phyloP scores from a whole-genome alignment of 2,113 vertebrate genomes.

The Camelus bactrianus region DNA sequence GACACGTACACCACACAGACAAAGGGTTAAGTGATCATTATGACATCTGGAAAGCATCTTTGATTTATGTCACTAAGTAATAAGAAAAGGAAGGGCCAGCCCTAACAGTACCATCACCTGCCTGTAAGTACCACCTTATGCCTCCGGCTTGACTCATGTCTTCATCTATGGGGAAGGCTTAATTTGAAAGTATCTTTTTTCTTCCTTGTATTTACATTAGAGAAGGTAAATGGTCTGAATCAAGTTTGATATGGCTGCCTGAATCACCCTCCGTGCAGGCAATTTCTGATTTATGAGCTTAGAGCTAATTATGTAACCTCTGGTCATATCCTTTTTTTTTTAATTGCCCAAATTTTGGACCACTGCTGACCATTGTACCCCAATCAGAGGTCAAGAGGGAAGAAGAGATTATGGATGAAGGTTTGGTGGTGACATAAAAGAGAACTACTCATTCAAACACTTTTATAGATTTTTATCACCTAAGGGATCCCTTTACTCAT shows the following conservation, averaged over 20 bases:
- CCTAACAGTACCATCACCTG: neutral
- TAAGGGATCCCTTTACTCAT: neutral
- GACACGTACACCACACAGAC: neutral
- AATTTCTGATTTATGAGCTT: slow-evolving; percentile 25
- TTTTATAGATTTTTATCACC: slow-evolving; percentile 33
- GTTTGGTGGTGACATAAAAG: neutral
- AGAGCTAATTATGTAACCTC: neutral
- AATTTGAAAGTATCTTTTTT: neutral
- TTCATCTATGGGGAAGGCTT: neutral
- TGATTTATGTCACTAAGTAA: neutral
- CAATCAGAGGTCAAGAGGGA: neutral
- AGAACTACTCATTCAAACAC: neutral
- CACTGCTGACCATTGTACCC: neutral
- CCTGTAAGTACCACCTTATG: neutral
- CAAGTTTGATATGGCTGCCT: neutral
- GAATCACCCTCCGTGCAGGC: neutral
- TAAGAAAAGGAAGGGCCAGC: neutral
- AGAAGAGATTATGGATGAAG: neutral
- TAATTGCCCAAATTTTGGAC: neutral
- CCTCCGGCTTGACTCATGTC: neutral
- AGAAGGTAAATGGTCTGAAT: neutral
- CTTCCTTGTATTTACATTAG: neutral
- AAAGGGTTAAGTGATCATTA: neutral
- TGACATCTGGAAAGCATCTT: neutral
- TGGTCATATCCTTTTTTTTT: neutral